phyloP scores from a whole-genome alignment of 2,888 invertebrate genomes.

The Aphidoletes aphidimyza region DNA sequence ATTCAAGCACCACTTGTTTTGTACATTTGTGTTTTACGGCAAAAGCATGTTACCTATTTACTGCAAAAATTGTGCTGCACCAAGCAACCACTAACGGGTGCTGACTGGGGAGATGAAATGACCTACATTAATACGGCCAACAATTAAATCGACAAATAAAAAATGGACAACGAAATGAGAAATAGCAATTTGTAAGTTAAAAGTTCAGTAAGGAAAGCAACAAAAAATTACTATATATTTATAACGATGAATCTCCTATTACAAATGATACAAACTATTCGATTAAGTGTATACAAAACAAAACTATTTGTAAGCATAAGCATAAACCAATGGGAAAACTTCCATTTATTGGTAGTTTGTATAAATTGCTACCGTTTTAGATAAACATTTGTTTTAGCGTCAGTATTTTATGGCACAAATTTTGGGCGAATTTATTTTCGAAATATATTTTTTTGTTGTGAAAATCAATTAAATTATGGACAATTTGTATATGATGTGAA shows the following conservation, averaged over 20 bases:
- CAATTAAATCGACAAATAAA: not conserved
- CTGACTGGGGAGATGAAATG: constrained; percentile 92
- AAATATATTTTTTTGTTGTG: not conserved
- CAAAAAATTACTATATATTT: not conserved
- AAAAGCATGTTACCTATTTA: constrained; percentile 82
- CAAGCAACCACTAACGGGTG: constrained; percentile 76
- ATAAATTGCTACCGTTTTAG: too few species aligned
- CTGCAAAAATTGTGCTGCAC: constrained; percentile 84
- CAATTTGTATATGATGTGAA: not conserved
- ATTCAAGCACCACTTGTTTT: constrained; percentile 79
- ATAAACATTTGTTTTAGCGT: too few species aligned
- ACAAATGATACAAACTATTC: not conserved
- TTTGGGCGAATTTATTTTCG: too few species aligned
- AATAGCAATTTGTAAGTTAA: not conserved
- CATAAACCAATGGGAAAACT: too few species aligned
- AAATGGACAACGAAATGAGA: not conserved
- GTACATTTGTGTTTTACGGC: constrained; percentile 81
- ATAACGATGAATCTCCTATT: not conserved
- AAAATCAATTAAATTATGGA: too few species aligned
- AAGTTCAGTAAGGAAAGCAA: too few species aligned
- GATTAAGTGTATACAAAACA: not conserved
- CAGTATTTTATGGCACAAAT: too few species aligned
- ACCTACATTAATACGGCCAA: constrained; percentile 77
- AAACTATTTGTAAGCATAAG: not conserved
- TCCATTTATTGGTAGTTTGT: too few species aligned